Percentiles rank a stretch among this genome's conserved stretches.
These are phyloP conservation scores for Phrynocephalus versicolor DNA, from an alignment of 2,113 vertebrate species.

Conservation along the genomic window DNA sequence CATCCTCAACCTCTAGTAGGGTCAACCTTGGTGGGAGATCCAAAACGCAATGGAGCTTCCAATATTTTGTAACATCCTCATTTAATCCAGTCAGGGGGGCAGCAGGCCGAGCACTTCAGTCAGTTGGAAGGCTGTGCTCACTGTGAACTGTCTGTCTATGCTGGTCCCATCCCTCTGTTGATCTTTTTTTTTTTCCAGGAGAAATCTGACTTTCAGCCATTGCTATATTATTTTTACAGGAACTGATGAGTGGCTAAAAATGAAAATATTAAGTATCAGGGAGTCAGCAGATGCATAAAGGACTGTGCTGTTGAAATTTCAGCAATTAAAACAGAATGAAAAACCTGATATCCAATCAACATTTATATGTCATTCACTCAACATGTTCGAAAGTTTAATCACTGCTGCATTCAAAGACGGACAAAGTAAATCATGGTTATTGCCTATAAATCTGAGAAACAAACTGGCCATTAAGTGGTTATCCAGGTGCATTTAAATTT, in stretches of 20 bases:
- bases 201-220: neutral
- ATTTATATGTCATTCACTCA: neutral
- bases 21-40: too few relatives aligned
- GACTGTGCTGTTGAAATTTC: neutral
- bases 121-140: too few relatives aligned
- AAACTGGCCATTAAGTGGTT: neutral
- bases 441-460: neutral
- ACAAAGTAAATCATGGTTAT: constrained; percentile 3
- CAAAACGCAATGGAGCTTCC: too few relatives aligned
- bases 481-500: neutral
- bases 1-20: too few relatives aligned
- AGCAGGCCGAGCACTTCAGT: too few relatives aligned
- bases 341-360: neutral
- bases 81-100: too few relatives aligned
- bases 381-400: neutral
- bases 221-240: neutral
- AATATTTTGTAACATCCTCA: too few relatives aligned
- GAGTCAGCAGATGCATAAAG: neutral
- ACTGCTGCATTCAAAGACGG: neutral
- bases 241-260: neutral
- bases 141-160: too few relatives aligned
- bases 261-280: neutral
- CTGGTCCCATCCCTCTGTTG: too few relatives aligned
- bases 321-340: neutral
- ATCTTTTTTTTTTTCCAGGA: neutral